Base-by-base conservation (phyloP, 2,888 invertebrate genomes). In the Acrocyrtus sp. region DNA sequence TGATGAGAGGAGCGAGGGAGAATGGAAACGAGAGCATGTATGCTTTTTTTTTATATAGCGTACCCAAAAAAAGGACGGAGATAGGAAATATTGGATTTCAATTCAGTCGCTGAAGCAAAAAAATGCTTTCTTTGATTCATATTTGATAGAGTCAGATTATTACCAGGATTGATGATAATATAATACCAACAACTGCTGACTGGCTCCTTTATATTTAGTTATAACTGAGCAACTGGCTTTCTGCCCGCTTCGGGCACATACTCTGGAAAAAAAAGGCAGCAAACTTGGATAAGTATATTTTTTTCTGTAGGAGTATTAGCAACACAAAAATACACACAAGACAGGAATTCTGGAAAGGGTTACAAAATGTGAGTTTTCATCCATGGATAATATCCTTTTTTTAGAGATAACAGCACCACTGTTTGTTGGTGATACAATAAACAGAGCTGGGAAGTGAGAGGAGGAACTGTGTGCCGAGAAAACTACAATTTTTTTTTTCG, bases 41-140 rank as follows among this genome's bases (percentile, higher is more conserved):
- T n/a, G n/a, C n/a, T n/a, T 8, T 8, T 45, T 15, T 15, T 45
- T 21, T 41, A 39, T n/a, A n/a, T n/a, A n/a, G n/a, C n/a, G n/a
- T n/a, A n/a, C n/a, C n/a, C 19, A 21, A 12, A 50, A 3, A 45
- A 53, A 62, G 43, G 22, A 24, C 21, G n/a, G 6, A 34, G 56
- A 48, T 48, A 50, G 51, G 77, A 78, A 78, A 79, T 79, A 79
- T 78, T 77, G 79, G 75, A 77, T 79, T 79, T 79, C 78, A 79
- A 78, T 79, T 79, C 79, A 74, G 72, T 72, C 62, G 60, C 70
- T 60, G 45, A 68, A 27, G 24, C 27, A 47, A 47, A 70, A 76
- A 76, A 75, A 66, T 56, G 68, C 65, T 75, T 75, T 76, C 70
- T 78, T 72, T 76, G 79, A 78, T 79, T 79, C 77, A 78, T 77